Conservation (phyloP, 2,113 vertebrate genomes). For the Eclectus roratus region DNA sequence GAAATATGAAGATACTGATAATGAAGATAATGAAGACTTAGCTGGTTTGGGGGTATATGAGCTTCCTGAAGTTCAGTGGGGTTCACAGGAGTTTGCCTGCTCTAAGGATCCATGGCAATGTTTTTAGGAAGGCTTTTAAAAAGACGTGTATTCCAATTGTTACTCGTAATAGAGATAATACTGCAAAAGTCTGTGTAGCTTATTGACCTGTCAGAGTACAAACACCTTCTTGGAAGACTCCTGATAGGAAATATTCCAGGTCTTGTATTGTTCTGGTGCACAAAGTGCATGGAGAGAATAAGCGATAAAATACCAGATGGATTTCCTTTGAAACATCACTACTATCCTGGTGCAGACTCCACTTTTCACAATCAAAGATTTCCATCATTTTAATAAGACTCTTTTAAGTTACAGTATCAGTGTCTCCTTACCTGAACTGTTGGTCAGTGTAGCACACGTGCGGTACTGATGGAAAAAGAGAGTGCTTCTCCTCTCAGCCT, state of each 20-base stretch:
- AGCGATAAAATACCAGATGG: slow-evolving; percentile 14
- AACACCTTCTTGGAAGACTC: background rate
- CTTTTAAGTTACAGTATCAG: background rate
- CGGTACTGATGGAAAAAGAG: background rate
- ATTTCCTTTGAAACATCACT: slow-evolving; percentile 22
- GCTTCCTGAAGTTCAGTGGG: background rate
- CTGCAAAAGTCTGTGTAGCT: background rate
- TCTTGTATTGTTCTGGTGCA: background rate
- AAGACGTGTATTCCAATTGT: background rate
- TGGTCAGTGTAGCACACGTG: fast-evolving
- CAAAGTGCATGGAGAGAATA: background rate
- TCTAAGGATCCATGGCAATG: background rate
- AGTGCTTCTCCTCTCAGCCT: background rate
- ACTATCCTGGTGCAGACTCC: background rate
- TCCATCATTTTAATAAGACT: slow-evolving; percentile 7
- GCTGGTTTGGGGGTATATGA: background rate
- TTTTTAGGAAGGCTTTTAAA: background rate
- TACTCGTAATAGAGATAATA: background rate
- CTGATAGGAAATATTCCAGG: background rate
- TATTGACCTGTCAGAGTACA: background rate
- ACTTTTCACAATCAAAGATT: background rate
- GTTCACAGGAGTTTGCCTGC: background rate
- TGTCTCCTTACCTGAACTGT: background rate
- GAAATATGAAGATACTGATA: background rate
- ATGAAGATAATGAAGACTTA: background rate